Evolutionary conservation across 2,888 invertebrate species (phyloP), one percentile per base, ranked within the genome.

Genomic region (Athalia rosae): DNA sequence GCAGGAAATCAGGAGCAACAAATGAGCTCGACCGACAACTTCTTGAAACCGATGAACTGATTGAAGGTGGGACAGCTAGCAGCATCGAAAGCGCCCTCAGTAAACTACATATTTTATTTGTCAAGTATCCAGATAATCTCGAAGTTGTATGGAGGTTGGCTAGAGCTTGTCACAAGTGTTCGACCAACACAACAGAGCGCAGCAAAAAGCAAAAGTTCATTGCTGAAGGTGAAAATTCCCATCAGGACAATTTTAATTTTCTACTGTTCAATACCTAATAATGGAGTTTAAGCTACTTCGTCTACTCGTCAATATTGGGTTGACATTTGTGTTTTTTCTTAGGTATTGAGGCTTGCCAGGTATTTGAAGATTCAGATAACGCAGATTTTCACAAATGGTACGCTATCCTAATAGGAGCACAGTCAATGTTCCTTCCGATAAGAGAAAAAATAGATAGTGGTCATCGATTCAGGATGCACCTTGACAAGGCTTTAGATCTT

Each of bases 311-410:
- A 59, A 59, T 7, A 7, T 59, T 28, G 8, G 28, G 28, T 62
- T 7, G 4, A 43, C 11, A 3, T 43, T 9, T 62, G 43, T 62
- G n/a, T 62, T 43, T 9, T 6, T 62, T 28, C 41, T 28, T 3
- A 93, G 94, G 94, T 66, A 90, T 92, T 66, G 90, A 92, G 56
- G 91, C 91, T 79, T 94, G 94, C 76, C 89, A 91, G 76, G 87
- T 87, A 79, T 92, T 94, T 28, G 85, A 95, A 43, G 85, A 91
- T 66, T 87, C 91, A 0, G 85, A 90, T 28, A 90, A 92, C 83
- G 90, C 92, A 0, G 92, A 94, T 83, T 92, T 93, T 13, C 94
- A 95, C 88, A 95, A 95, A 89, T 95, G 95, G 95, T 93, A 91
- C 87, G 95, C 95, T 3, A 93, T 95, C 67, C 91, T 94, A 11